These are phyloP conservation scores for Calonectris borealis DNA, from an alignment of 2,113 vertebrate species.

Conservation along the genomic window DNA sequence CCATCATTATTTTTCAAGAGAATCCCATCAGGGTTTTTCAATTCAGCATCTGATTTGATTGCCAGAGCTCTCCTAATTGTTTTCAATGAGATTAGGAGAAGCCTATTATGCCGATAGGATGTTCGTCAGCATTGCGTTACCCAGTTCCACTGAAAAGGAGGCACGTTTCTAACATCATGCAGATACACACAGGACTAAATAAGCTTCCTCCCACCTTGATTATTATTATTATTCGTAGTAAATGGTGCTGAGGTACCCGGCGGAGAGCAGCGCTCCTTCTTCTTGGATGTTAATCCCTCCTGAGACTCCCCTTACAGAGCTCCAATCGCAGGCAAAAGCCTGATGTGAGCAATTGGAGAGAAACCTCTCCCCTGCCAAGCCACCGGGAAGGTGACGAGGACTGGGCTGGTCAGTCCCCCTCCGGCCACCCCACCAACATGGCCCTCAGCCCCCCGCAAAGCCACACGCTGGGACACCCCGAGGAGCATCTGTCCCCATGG, in stretches of 20 bases:
- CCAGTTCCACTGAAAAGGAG: neutral
- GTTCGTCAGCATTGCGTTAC: neutral
- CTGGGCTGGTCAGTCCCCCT: neutral
- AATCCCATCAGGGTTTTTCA: conserved; percentile 26
- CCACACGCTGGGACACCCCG: neutral
- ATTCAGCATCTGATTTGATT: conserved; percentile 3
- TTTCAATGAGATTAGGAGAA: conserved; percentile 33
- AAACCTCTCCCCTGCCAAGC: neutral
- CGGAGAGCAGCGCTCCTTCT: neutral
- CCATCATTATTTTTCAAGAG: neutral
- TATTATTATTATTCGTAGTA: neutral
- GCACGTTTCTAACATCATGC: neutral
- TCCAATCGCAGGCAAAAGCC: neutral
- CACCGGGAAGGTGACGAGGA: neutral
- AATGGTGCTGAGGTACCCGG: neutral
- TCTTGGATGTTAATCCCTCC: neutral
- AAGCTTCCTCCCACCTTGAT: neutral
- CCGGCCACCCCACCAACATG: neutral
- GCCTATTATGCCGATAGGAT: neutral
- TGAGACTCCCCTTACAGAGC: neutral
- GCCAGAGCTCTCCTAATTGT: conserved; percentile 26
- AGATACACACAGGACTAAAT: neutral
- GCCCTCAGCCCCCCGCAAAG: neutral
- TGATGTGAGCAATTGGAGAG: neutral
- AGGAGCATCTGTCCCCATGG: neutral